Conservation (phyloP, 35 echinoderm and acorn worm genomes). For the Acanthaster planci region DNA sequence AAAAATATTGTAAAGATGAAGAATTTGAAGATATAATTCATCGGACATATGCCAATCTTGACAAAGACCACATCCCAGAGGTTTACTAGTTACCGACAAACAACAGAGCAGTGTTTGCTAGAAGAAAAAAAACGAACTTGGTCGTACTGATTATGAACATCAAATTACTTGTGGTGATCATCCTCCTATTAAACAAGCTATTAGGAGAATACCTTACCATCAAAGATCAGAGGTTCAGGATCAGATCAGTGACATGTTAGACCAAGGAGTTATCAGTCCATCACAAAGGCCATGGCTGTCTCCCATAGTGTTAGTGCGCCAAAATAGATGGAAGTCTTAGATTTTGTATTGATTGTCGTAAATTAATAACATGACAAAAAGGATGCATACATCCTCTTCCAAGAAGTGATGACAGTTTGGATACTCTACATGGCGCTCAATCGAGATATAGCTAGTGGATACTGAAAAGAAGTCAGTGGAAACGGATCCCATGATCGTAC, state of each 20-base stretch:
- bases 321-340: slow-evolving; percentile 50
- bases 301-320: slow-evolving; percentile 37
- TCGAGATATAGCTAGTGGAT: slow-evolving; percentile 24
- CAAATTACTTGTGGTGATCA: too few species aligned
- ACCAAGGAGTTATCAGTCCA: slow-evolving; percentile 44
- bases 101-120: too few species aligned
- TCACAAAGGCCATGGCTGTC: slow-evolving; percentile 40
- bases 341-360: slow-evolving; percentile 59
- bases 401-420: slow-evolving; percentile 51
- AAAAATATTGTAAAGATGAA: too few species aligned
- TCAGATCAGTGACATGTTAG: slow-evolving; percentile 20
- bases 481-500: neutral
- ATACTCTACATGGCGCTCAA: slow-evolving; percentile 41
- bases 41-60: too few species aligned
- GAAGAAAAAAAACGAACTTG: too few species aligned
- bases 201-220: too few species aligned
- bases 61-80: too few species aligned
- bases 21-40: too few species aligned
- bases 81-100: too few species aligned
- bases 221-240: too few species aligned
- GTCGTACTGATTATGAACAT: too few species aligned
- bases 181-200: too few species aligned
- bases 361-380: slow-evolving; percentile 33
- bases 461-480: slow-evolving; percentile 52
- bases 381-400: slow-evolving; percentile 57